phyloP scores from a whole-genome alignment of 2,113 vertebrate genomes.

The Dasyprocta punctata region DNA sequence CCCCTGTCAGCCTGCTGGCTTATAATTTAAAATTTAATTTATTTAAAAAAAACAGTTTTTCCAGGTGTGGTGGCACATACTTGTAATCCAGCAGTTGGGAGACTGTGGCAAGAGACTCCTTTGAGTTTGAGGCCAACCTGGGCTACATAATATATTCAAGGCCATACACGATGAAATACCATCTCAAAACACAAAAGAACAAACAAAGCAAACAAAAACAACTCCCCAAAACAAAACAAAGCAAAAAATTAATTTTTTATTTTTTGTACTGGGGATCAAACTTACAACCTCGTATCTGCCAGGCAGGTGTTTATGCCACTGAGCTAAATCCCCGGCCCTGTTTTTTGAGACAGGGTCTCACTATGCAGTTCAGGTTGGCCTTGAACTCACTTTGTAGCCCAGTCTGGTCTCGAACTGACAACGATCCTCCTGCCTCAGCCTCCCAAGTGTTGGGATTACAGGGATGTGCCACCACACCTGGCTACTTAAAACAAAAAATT shows the following conservation, averaged over 20 bases:
- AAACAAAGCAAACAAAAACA: neutral
- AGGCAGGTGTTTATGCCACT: too few relatives aligned
- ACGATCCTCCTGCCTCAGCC: too few relatives aligned
- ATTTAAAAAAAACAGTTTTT: neutral
- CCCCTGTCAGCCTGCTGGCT: neutral
- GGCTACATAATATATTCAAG: neutral
- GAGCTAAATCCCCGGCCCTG: too few relatives aligned
- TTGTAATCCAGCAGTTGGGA: neutral
- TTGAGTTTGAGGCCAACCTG: neutral
- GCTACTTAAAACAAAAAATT: neutral
- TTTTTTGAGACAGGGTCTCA: too few relatives aligned
- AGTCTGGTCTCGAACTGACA: too few relatives aligned
- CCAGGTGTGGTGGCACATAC: neutral
- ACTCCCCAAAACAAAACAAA: neutral
- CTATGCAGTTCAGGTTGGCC: too few relatives aligned
- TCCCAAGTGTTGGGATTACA: too few relatives aligned
- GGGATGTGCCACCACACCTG: too few relatives aligned
- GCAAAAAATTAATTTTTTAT: too few relatives aligned
- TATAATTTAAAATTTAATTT: neutral
- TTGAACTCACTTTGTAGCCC: too few relatives aligned
- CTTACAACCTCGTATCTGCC: too few relatives aligned
- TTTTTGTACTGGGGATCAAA: too few relatives aligned
- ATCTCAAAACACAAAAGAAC: neutral
- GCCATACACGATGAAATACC: neutral
- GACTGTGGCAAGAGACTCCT: neutral